Percentiles rank a stretch among this genome's conserved stretches.
These are phyloP conservation scores for Hoplostethus atlanticus DNA, from an alignment of 2,797 vertebrate species.

Conservation along the genomic window DNA sequence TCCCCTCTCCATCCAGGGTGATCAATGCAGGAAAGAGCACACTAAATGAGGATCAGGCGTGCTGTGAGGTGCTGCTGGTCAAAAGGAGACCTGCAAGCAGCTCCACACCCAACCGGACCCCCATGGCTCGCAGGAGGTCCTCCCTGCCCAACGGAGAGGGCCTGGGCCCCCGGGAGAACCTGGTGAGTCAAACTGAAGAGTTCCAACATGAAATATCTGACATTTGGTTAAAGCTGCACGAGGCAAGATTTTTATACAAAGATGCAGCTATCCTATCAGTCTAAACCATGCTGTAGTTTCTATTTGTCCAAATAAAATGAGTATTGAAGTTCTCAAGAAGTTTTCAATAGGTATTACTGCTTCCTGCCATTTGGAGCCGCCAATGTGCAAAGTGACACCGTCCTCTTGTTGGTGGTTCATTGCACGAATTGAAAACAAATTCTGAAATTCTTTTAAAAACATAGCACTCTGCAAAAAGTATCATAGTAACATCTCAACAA, in stretches of 20 bases:
- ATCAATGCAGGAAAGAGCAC: constrained; percentile 98
- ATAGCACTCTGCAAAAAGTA: no score
- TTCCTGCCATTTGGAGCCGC: no score
- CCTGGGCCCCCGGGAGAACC: constrained; percentile 86
- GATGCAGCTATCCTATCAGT: neutral
- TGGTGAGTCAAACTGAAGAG: constrained; percentile 81
- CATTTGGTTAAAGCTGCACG: neutral
- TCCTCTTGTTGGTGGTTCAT: no score
- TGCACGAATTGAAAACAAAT: no score
- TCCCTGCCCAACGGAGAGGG: constrained; percentile 95
- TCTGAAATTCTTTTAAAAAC: no score
- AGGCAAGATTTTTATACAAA: no score
- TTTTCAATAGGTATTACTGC: no score
- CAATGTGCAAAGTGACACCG: no score
- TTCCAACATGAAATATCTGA: neutral
- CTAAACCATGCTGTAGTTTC: neutral
- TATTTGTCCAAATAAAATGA: neutral
- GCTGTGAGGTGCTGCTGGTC: constrained; percentile 94
- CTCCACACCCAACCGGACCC: constrained; percentile 87
- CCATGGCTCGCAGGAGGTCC: constrained; percentile 87
- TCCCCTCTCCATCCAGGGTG: constrained; percentile 82
- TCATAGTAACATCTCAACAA: no score
- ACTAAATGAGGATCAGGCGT: constrained; percentile 97
- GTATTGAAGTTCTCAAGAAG: no score
- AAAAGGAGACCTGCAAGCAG: constrained; percentile 85